Conservation (phyloP, 2,113 vertebrate genomes). For the Gasterosteus aculeatus region DNA sequence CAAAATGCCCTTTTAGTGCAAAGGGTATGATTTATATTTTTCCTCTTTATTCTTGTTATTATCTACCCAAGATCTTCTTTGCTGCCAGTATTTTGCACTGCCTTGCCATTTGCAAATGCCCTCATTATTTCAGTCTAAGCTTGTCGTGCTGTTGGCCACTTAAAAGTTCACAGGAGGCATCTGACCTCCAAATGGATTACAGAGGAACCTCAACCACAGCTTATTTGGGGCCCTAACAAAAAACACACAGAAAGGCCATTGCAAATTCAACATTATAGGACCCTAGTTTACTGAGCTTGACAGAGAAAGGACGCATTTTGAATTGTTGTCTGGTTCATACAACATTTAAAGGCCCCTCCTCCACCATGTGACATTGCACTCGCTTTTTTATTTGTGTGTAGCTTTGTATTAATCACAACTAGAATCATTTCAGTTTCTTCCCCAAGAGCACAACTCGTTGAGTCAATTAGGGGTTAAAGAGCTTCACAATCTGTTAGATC, state of each 20-base stretch:
- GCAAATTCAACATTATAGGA: not conserved
- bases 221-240: not conserved
- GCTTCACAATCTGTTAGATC: not conserved
- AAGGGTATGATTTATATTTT: no score
- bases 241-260: not conserved
- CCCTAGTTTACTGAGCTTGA: not conserved
- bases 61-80: no score
- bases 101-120: no score
- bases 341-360: not conserved
- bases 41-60: no score
- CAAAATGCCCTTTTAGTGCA: no score
- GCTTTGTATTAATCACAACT: not conserved
- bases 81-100: no score
- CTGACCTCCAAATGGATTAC: no score
- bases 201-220: no score
- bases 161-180: not conserved
- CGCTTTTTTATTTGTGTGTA: not conserved
- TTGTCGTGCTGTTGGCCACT: not conserved
- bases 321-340: not conserved
- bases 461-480: constrained; percentile 1
- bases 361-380: not conserved
- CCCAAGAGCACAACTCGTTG: not conserved
- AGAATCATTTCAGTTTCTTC: not conserved
- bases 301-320: not conserved
- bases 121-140: not conserved